Conservation (phyloP, 2,113 vertebrate genomes). For the Oenanthe oenanthe region DNA sequence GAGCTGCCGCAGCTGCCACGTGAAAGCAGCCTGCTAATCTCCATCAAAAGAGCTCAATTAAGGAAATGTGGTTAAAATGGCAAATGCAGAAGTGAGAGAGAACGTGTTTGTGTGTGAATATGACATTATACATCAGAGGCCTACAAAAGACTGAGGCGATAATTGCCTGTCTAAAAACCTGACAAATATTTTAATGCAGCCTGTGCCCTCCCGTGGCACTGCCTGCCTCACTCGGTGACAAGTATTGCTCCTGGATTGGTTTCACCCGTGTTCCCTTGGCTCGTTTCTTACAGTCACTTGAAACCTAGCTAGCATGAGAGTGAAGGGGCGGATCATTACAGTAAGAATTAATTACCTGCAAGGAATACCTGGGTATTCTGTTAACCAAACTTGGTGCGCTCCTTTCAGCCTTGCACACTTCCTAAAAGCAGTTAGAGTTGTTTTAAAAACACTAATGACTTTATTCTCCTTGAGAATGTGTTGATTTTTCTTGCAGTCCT, state of each 20-base stretch:
- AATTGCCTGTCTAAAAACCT: slow-evolving; percentile 32
- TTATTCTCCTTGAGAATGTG: not conserved
- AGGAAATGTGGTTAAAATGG: not conserved
- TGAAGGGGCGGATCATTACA: not conserved
- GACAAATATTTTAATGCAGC: not conserved
- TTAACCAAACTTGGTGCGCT: not conserved
- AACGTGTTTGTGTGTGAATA: not conserved
- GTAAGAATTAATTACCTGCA: not conserved
- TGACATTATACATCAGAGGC: not conserved
- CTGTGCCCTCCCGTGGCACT: not conserved
- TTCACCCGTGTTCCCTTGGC: not conserved
- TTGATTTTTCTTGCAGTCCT: not conserved
- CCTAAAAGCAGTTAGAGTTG: not conserved
- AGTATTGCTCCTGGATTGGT: not conserved
- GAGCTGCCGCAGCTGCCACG: not conserved
- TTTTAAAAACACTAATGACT: not conserved
- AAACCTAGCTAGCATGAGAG: not conserved
- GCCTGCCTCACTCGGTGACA: not conserved
- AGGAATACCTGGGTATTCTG: not conserved
- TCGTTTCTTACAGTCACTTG: not conserved
- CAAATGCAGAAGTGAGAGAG: slow-evolving; percentile 18
- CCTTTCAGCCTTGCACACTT: not conserved
- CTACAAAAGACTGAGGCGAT: slow-evolving; percentile 23
- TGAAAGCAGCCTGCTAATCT: not conserved
- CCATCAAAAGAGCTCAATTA: not conserved